These are phyloP conservation scores for Megalops atlanticus DNA, from an alignment of 2,113 vertebrate genomes.

Conservation along the genomic window DNA sequence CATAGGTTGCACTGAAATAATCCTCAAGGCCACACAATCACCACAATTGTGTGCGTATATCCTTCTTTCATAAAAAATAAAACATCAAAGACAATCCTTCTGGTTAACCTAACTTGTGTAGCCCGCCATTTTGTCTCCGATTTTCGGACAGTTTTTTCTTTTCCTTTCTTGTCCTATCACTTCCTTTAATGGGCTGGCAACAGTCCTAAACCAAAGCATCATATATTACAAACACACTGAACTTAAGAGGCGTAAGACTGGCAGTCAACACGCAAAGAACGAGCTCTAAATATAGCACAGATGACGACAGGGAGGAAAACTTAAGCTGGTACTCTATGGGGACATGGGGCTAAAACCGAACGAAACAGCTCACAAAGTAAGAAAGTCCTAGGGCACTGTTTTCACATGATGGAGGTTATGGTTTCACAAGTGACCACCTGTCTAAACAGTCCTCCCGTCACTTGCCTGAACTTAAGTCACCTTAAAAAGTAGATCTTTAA, in stretches of 20 bases:
- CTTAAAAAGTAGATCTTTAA: constrained; percentile 41
- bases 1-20: constrained; percentile 73
- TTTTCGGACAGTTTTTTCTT: constrained; percentile 45
- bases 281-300: constrained; percentile 42
- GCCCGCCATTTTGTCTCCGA: constrained; percentile 43
- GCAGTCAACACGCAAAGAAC: constrained; percentile 33
- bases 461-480: not conserved
- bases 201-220: constrained; percentile 55
- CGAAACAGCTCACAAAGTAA: constrained; percentile 48
- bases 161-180: constrained; percentile 28
- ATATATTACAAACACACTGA: constrained; percentile 55
- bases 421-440: not conserved
- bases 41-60: constrained; percentile 60
- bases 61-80: constrained; percentile 56
- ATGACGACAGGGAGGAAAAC: constrained; percentile 46
- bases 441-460: not conserved
- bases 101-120: constrained; percentile 57
- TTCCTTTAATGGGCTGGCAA: constrained; percentile 46
- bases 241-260: constrained; percentile 44
- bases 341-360: constrained; percentile 34
- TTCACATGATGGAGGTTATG: constrained; percentile 31
- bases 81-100: constrained; percentile 50
- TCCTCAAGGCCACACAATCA: constrained; percentile 34
- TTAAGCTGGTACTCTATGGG: constrained; percentile 51
- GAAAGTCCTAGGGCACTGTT: constrained; percentile 62